These are phyloP conservation scores for Indri indri DNA, from an alignment of 2,113 vertebrate species.

Conservation along the genomic window DNA sequence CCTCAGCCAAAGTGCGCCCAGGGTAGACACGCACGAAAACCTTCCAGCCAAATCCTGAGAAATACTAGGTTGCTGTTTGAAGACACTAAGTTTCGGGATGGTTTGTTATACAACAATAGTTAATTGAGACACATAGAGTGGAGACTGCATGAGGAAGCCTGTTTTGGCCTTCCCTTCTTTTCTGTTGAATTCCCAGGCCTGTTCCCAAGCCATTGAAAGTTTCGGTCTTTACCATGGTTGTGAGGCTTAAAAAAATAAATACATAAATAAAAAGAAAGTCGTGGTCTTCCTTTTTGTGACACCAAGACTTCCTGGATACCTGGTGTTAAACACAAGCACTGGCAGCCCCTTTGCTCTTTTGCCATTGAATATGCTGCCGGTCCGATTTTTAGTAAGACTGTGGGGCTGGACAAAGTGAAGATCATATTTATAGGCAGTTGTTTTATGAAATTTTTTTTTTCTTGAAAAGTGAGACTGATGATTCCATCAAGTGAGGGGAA, in stretches of 20 bases:
- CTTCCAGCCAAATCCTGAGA: not conserved
- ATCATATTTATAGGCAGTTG: not conserved
- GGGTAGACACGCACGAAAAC: not conserved
- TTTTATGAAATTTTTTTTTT: not conserved
- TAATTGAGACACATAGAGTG: not conserved
- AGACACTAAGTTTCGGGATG: not conserved
- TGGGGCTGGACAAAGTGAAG: not conserved
- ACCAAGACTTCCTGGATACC: not conserved
- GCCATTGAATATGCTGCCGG: not conserved
- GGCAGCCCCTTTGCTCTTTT: not conserved
- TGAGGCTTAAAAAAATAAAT: too few relatives aligned
- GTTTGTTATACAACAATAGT: not conserved
- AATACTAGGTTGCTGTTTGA: not conserved
- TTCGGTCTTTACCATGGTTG: not conserved
- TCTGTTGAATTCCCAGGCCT: not conserved
- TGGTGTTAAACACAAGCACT: not conserved
- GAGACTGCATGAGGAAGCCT: not conserved
- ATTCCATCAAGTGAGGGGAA: not conserved
- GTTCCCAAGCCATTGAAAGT: not conserved
- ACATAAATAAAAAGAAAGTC: too few relatives aligned
- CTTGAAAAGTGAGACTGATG: not conserved
- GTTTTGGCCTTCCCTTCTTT: not conserved
- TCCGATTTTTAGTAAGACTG: not conserved
- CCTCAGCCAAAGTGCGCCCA: not conserved
- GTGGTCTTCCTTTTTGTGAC: not conserved